A percentile compares a stretch with the other conserved stretches of the same genome.
Evolutionary conservation across 2,113 vertebrate genomes (phyloP).

Genomic region (Pseudopipra pipra): DNA sequence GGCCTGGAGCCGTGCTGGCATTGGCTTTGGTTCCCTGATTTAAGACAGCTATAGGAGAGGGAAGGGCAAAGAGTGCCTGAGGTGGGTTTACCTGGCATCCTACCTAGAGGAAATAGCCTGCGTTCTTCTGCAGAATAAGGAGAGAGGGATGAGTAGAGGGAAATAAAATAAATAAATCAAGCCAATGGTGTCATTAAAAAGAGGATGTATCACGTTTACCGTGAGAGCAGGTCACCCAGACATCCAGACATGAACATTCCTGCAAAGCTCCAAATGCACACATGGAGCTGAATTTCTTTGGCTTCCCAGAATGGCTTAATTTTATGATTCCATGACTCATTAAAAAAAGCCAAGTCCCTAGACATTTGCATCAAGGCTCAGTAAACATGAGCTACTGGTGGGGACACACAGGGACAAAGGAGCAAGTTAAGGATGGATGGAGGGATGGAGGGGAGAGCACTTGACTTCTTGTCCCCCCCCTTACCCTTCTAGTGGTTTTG

Average conservation of each 20-base stretch:
- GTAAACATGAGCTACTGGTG: neutral
- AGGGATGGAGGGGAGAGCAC: neutral
- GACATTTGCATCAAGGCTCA: neutral
- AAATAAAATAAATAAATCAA: slow-evolving; percentile 37
- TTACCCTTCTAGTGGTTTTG: neutral
- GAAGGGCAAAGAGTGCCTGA: slow-evolving; percentile 11
- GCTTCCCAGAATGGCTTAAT: slow-evolving; percentile 71
- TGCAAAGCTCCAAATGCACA: slow-evolving; percentile 68
- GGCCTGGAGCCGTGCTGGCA: neutral
- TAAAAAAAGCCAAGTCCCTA: slow-evolving; percentile 56
- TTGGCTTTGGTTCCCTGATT: neutral
- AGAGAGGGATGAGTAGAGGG: slow-evolving; percentile 33
- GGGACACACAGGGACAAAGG: neutral
- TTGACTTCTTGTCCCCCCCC: neutral
- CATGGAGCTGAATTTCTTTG: slow-evolving; percentile 48
- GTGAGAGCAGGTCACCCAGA: slow-evolving; percentile 10
- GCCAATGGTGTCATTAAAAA: slow-evolving; percentile 32
- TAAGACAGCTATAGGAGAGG: neutral
- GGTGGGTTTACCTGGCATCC: slow-evolving; percentile 35
- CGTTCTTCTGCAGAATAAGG: neutral
- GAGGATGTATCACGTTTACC: slow-evolving; percentile 23
- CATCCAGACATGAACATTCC: slow-evolving; percentile 65
- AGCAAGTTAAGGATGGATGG: neutral
- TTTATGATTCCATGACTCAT: slow-evolving; percentile 72
- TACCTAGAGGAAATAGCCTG: slow-evolving; percentile 31